phyloP scores from a whole-genome alignment of 2,113 vertebrate species.

The Fulica atra region DNA sequence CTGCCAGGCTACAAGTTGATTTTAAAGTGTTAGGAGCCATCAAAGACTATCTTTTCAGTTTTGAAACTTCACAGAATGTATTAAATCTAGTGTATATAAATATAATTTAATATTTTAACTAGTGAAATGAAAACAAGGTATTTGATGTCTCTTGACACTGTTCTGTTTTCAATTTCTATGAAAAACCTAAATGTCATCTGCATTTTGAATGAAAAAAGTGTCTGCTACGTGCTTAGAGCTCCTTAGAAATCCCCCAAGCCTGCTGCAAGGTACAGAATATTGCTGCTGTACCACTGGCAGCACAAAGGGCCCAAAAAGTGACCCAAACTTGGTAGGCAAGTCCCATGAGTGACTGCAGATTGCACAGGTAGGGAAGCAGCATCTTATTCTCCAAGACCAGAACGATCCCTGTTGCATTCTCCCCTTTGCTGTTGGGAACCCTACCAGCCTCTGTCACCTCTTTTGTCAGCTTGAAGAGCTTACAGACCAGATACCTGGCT shows the following conservation, averaged over 20 bases:
- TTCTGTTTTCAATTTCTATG: not conserved
- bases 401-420: not conserved
- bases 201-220: not conserved
- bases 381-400: not conserved
- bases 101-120: not conserved
- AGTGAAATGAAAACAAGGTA: not conserved
- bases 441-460: not conserved
- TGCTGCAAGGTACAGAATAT: not conserved
- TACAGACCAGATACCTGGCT: not conserved
- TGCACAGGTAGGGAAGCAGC: not conserved
- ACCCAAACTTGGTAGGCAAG: rapidly evolving
- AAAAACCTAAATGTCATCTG: not conserved
- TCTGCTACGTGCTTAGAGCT: no score
- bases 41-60: not conserved
- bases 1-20: not conserved
- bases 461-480: not conserved
- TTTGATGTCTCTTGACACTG: not conserved
- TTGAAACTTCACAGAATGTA: not conserved
- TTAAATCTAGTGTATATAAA: not conserved
- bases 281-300: not conserved
- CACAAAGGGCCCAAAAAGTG: not conserved
- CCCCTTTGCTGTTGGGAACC: not conserved
- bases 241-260: not conserved
- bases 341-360: no score
- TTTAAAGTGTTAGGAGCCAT: not conserved